phyloP scores from a whole-genome alignment of 2,113 vertebrate genomes.

The Brachionichthys hirsutus region DNA sequence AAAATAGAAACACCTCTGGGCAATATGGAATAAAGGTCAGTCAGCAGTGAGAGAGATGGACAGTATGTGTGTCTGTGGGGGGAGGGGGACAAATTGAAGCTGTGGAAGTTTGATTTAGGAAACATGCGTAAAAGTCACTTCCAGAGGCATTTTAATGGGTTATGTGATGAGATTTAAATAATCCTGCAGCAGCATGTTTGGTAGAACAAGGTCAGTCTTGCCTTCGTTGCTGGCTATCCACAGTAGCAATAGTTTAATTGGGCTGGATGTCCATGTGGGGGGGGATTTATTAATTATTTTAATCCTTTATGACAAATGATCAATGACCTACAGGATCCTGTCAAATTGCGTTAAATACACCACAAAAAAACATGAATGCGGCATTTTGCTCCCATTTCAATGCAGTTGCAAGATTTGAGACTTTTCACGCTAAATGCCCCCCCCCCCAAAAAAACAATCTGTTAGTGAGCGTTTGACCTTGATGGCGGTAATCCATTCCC shows the following conservation, averaged over 20 bases:
- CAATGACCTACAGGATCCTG: slow-evolving; percentile 20
- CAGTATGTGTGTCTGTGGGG: neutral
- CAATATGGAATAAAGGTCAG: slow-evolving; percentile 36
- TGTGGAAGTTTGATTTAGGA: slow-evolving; percentile 14
- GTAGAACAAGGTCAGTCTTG: slow-evolving; percentile 7
- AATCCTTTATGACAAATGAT: slow-evolving; percentile 17
- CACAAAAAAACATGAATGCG: too few relatives aligned
- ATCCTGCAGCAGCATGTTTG: slow-evolving; percentile 20
- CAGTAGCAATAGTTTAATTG: slow-evolving; percentile 34
- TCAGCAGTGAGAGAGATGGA: neutral
- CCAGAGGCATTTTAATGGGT: slow-evolving; percentile 19
- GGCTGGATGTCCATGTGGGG: neutral
- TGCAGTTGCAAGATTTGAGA: too few relatives aligned
- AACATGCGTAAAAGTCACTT: slow-evolving; percentile 4
- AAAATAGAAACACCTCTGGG: slow-evolving; percentile 31
- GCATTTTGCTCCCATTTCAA: too few relatives aligned
- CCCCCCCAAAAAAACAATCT: too few relatives aligned
- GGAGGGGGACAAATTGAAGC: neutral
- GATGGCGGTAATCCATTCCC: too few relatives aligned
- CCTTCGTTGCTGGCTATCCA: slow-evolving; percentile 10
- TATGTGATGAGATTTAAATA: slow-evolving; percentile 13
- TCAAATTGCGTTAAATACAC: neutral
- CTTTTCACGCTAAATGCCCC: too few relatives aligned
- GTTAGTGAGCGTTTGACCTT: too few relatives aligned
- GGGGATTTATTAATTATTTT: too few relatives aligned